These are phyloP conservation scores for Saguinus imperator DNA, from an alignment of 2,113 vertebrate genomes.

Conservation along the genomic window DNA sequence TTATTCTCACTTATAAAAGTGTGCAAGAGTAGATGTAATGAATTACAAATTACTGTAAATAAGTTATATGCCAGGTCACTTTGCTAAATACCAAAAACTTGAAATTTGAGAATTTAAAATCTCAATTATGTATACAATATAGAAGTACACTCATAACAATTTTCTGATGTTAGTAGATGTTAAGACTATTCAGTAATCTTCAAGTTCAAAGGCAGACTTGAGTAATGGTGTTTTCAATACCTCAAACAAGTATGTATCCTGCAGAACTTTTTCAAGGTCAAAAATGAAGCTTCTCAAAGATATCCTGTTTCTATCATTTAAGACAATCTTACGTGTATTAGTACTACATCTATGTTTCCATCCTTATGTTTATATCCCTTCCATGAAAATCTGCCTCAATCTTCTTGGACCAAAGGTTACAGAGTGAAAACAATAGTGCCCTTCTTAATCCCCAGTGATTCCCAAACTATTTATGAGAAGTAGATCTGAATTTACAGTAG, in stretches of 20 bases:
- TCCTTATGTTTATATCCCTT: constrained; percentile 33
- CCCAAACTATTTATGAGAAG: constrained; percentile 54
- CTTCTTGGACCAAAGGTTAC: constrained; percentile 35
- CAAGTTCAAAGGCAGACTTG: constrained; percentile 47
- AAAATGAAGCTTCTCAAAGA: constrained; percentile 67
- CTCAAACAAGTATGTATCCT: constrained; percentile 40
- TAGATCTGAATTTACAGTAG: constrained; percentile 66
- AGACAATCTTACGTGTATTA: constrained; percentile 62
- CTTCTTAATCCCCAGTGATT: constrained; percentile 34
- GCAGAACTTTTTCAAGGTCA: constrained; percentile 52
- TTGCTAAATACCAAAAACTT: constrained; percentile 36
- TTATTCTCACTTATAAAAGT: neutral
- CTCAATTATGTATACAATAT: neutral
- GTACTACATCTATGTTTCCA: constrained; percentile 56
- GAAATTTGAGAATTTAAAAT: neutral
- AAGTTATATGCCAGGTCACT: neutral
- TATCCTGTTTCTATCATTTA: constrained; percentile 56
- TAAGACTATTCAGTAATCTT: constrained; percentile 29
- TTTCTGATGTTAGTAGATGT: neutral
- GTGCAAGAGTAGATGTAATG: neutral
- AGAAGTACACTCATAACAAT: neutral
- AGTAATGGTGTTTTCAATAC: constrained; percentile 56
- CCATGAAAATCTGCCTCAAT: constrained; percentile 48
- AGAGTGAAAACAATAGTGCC: neutral
- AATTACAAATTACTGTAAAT: neutral